These are phyloP conservation scores for Tachysurus fulvidraco DNA, from an alignment of 2,113 vertebrate species.

Conservation along the genomic window DNA sequence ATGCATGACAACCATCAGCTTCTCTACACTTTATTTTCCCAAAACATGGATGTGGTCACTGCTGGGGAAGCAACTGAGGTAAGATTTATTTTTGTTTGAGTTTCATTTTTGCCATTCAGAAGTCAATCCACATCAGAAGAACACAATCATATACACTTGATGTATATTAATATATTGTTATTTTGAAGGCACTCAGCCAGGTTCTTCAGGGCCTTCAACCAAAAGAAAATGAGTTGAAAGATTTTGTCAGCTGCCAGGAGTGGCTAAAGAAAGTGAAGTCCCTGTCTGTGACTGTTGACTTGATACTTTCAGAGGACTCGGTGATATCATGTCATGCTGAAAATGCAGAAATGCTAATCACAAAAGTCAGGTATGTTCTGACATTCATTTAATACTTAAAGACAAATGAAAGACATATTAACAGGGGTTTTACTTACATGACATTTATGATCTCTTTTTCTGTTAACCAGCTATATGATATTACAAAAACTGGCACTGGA, in stretches of 20 bases:
- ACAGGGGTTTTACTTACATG: background rate
- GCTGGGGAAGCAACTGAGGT: slow-evolving; percentile 39
- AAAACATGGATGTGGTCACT: slow-evolving; percentile 24
- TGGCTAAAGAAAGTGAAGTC: slow-evolving; percentile 50
- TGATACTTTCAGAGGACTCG: slow-evolving; percentile 45
- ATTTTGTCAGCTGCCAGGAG: slow-evolving; percentile 43
- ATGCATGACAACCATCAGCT: slow-evolving; percentile 50
- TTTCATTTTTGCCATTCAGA: background rate
- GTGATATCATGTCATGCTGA: slow-evolving; percentile 26
- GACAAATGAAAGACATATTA: background rate
- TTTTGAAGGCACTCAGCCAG: slow-evolving; percentile 29
- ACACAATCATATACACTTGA: background rate
- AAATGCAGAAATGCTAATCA: slow-evolving; percentile 28
- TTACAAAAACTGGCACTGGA: no score
- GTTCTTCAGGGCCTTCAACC: slow-evolving; percentile 37
- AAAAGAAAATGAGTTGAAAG: slow-evolving; percentile 39
- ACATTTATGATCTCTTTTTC: no score
- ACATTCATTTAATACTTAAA: background rate
- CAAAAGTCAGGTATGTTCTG: slow-evolving; percentile 25
- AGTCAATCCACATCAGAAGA: background rate
- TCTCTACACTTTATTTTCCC: slow-evolving; percentile 30
- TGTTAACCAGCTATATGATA: no score
- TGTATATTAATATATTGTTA: background rate
- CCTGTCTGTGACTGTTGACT: slow-evolving; percentile 33
- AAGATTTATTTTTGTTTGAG: background rate